These are phyloP conservation scores for Myotis davidii DNA, from an alignment of 2,113 vertebrate species.

Conservation along the genomic window DNA sequence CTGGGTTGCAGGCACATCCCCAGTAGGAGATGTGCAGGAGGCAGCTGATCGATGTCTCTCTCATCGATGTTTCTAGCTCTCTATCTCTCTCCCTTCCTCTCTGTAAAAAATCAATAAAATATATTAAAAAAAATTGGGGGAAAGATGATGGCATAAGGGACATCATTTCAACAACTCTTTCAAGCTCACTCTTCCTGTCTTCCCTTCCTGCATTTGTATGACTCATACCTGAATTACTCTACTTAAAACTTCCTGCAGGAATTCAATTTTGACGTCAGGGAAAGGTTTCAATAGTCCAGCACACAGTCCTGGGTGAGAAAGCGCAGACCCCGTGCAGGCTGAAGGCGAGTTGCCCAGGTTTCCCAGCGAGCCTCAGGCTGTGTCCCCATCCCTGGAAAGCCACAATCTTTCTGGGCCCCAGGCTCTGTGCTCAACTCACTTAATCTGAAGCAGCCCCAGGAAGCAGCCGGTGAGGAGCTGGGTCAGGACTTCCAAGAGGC, in stretches of 20 bases:
- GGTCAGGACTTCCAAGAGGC: not conserved
- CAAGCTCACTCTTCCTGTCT: not conserved
- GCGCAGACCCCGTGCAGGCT: not conserved
- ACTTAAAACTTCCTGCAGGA: not conserved
- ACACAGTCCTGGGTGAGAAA: not conserved
- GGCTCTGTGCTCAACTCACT: not conserved
- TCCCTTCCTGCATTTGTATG: not conserved
- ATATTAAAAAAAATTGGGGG: not conserved
- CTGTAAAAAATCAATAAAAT: too few relatives aligned
- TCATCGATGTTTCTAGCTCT: too few relatives aligned
- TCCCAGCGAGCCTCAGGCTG: not conserved
- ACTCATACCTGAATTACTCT: not conserved
- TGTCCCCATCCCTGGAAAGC: fast-evolving
- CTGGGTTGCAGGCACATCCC: too few relatives aligned
- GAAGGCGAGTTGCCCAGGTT: not conserved
- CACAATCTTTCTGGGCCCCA: not conserved
- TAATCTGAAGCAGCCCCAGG: not conserved
- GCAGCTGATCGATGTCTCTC: too few relatives aligned
- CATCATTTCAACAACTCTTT: not conserved
- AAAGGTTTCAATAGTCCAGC: not conserved
- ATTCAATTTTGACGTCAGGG: not conserved
- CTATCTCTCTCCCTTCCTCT: too few relatives aligned
- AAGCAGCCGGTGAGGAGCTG: not conserved
- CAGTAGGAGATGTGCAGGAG: too few relatives aligned
- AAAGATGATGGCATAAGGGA: not conserved